Evolutionary conservation across 1,140 invertebrate genomes (phyloP), one percentile per base, ranked within the genome.

Genomic region (Calephelis nemesis): DNA sequence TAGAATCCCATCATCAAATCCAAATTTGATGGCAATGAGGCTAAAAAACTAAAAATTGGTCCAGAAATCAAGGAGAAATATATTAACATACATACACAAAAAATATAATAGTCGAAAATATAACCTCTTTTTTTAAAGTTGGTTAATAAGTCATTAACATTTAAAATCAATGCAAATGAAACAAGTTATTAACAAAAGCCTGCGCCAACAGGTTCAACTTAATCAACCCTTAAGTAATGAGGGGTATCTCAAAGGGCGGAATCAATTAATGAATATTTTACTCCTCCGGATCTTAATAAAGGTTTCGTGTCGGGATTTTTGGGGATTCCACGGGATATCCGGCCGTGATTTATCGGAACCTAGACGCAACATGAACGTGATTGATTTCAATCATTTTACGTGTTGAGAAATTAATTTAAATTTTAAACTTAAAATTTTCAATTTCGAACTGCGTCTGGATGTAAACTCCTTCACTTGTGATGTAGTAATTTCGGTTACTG

Each of bases 221-320:
- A 86, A 86, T 88, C 85, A 88, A 88, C 73, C 73, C 73, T 72
- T 65, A 65, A 74, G 70, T 74, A 88, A 86, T 83, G 77, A 85
- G 70, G 81, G 78, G 79, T 81, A 84, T 87, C 82, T 78, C 75
- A 71, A 67, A 62, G 67, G 84, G 84, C 74, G 77, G 81, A 81
- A 87, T 87, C 86, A 88, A 88, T 88, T 88, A 88, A 88, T 88
- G 84, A 88, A 87, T 87, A 88, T 88, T 85, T 85, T 76, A 84
- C 75, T 81, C 74, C 67, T 15, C 67, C 73, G 76, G 77, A 82
- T 84, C 86, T 87, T 88, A 85, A 88, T 87, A 87, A 88, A 87
- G 82, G 86, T 76, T 77, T 75, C 84, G 75, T 81, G 82, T 81
- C 76, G 74, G 79, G 86, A 86, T 85, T 88, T 86, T 87, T 84